Percentiles rank a stretch among this genome's conserved stretches.
These are phyloP conservation scores for Actinernus sp. DNA, from an alignment of 92 coral and sea anemone genomes.

Conservation along the genomic window DNA sequence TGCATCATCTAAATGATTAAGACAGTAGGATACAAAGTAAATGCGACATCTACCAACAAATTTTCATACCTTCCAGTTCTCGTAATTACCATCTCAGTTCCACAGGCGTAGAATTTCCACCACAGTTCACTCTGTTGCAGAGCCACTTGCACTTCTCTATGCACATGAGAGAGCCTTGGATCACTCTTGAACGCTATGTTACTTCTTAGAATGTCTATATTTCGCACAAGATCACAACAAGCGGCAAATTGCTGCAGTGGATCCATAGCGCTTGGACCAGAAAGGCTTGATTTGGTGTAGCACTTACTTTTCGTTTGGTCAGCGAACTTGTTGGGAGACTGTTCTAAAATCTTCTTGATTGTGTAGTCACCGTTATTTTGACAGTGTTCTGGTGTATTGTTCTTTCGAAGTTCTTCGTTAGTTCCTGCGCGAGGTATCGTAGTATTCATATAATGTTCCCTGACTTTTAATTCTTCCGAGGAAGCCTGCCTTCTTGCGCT, in stretches of 20 bases:
- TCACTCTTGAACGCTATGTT: conserved; percentile 24
- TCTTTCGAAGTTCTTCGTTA: neutral
- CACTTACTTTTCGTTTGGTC: too few relatives aligned
- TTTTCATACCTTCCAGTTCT: conserved; percentile 92
- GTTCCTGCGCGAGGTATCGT: neutral
- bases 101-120: conserved; percentile 93
- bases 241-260: conserved; percentile 68
- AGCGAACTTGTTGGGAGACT: conserved; percentile 9
- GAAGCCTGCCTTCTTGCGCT: neutral
- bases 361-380: conserved; percentile 20
- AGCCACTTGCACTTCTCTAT: conserved; percentile 85
- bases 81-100: conserved; percentile 91
- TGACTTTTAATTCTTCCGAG: neutral
- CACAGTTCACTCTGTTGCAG: conserved; percentile 86
- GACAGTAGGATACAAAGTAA: too few relatives aligned
- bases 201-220: conserved; percentile 35
- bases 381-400: neutral
- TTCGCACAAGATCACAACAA: conserved; percentile 73
- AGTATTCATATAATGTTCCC: neutral
- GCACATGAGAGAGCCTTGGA: conserved; percentile 37
- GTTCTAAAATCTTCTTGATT: conserved; percentile 47
- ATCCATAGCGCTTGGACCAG: neutral
- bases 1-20: too few relatives aligned
- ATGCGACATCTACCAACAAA: too few relatives aligned
- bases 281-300: too few relatives aligned